Evolutionary conservation across 2,113 vertebrate species (phyloP), one percentile per base, ranked within the genome.

Genomic region (Opisthocomus hoazin): DNA sequence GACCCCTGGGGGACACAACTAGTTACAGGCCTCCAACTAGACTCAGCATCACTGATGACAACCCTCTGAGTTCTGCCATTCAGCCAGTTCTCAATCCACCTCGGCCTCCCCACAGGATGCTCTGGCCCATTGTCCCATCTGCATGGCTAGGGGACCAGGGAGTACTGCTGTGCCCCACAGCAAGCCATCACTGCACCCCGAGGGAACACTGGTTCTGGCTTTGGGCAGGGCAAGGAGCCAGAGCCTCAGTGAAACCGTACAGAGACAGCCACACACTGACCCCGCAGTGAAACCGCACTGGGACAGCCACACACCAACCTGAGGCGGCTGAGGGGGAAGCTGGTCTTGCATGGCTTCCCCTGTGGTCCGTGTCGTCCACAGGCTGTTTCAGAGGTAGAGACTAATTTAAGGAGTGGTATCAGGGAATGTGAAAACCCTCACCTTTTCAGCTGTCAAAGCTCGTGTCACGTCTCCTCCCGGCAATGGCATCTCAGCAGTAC

Each of bases 61-160:
- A n/a, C n/a, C n/a, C n/a, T n/a, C n/a, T n/a, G n/a, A n/a, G n/a
- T n/a, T n/a, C n/a, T n/a, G n/a, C n/a, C n/a, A n/a, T n/a, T n/a
- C n/a, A n/a, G n/a, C n/a, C n/a, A n/a, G n/a, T n/a, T n/a, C n/a
- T n/a, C n/a, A n/a, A n/a, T n/a, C n/a, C 26, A 30, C 6, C 65
- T 78, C 45, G 82, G 32, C 46, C 46, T 46, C 51, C 32, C 22
- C 57, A n/a, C 70, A 30, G 43, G n/a, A 11, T 2, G 1, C 46
- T 58, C 46, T 23, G 48, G n/a, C 12, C 7, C 32, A 17, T 1
- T 1, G 2, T 17, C 77, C 34, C 1, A 1, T 6, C 10, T 1
- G 0, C 3, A 34, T 36, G 37, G 48, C 15, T 7, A 23, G n/a
- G 27, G 46, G 7, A 79, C 19, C 46, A 29, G 23, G 18, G 32